Base-by-base conservation (phyloP, 1,140 invertebrate species). In the Pseudomyrmex gracilis region DNA sequence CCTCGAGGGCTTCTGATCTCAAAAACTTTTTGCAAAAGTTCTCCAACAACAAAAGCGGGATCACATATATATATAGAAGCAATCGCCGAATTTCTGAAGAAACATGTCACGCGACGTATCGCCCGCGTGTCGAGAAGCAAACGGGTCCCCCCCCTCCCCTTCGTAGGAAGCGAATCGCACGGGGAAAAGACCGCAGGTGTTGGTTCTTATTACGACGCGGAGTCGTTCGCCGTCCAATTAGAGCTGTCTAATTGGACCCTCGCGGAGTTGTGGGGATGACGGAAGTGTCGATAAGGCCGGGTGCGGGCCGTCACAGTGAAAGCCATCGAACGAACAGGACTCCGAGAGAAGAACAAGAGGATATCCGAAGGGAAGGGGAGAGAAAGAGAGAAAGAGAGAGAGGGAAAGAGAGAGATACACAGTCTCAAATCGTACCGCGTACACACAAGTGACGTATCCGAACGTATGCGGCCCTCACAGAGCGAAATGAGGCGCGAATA, bases 401-500 rank as follows among this genome's bases (percentile, higher is more conserved):
- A 51, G 13, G 71, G 60, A 61, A 10, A 74, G 34, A 70, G 57
- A 83, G 49, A 80, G 43, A 68, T 43, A 76, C 51, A 84, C 73
- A 43, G 85, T 85, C 85, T 85, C 85, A 77, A 90, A 86, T 78
- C 77, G 73, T 73, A 60, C 22, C 85, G 45, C 85, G 66, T 87
- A 87, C 58, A 88, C 84, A 83, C 87, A 45, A 90, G 90, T 90
- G 91, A 91, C 87, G 90, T 90, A 90, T 90, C 84, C 90, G 68
- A 91, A 90, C 85, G 84, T 89, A 92, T 89, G 88, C 76, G 88
- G 91, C 88, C 90, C 90, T 91, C 88, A 91, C 91, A 90, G 87
- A 87, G 87, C 84, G 90, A 83, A 82, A 66, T 60, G 90, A 91
- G 86, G 88, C 85, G 91, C 90, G 90, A 90, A 91, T 92, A 91